Conservation (phyloP, 2,888 invertebrate species). For the Caenorhabditis sulstoni region DNA sequence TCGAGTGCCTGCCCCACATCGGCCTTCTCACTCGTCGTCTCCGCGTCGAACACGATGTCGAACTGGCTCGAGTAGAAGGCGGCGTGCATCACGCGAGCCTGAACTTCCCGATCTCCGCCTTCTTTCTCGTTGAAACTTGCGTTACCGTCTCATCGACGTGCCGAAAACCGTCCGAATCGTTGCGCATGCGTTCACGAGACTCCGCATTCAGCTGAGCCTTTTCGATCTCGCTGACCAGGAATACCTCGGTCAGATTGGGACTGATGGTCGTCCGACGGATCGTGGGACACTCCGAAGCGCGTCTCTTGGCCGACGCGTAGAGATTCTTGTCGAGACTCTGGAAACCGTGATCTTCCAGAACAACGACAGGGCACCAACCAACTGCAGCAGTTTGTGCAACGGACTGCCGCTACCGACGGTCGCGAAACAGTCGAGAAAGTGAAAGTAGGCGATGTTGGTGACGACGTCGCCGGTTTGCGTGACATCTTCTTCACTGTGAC, state of each 20-base stretch:
- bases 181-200: constrained; percentile 7
- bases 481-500: too few relatives aligned
- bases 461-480: constrained; percentile 8
- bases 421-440: constrained; percentile 27
- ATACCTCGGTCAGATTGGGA: constrained; percentile 17
- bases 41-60: constrained; percentile 22
- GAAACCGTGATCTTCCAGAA: background rate
- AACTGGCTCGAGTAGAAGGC: constrained; percentile 27
- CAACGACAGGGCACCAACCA: background rate
- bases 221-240: constrained; percentile 22
- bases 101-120: too few relatives aligned
- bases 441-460: constrained; percentile 31
- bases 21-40: constrained; percentile 14
- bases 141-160: constrained; percentile 16
- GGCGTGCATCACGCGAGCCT: constrained; percentile 25
- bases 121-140: background rate
- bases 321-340: constrained; percentile 24
- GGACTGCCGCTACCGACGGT: constrained; percentile 11
- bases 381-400: constrained; percentile 20
- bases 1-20: constrained; percentile 17
- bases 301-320: background rate
- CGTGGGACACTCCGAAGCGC: constrained; percentile 3
- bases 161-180: background rate
- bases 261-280: constrained; percentile 1
- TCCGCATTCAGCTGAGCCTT: constrained; percentile 9